phyloP scores from a whole-genome alignment of 2,797 vertebrate genomes.

The Sparidentex hasta region DNA sequence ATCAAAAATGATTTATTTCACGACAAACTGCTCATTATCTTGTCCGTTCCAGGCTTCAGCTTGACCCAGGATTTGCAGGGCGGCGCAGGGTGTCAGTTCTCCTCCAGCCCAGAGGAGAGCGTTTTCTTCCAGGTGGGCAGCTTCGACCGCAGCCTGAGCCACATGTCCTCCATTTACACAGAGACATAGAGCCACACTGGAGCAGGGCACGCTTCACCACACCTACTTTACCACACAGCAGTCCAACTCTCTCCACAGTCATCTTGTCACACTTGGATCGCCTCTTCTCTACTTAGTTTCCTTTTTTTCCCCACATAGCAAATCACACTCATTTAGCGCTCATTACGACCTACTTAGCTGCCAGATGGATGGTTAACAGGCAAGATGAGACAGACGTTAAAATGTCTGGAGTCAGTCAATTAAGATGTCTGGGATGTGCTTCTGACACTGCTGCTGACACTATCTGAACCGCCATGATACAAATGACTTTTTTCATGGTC shows the following conservation, averaged over 20 bases:
- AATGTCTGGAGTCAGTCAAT: neutral
- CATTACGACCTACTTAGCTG: constrained; percentile 14
- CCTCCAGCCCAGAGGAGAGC: constrained; percentile 89
- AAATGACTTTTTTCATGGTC: neutral
- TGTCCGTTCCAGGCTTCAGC: constrained; percentile 88
- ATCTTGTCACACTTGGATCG: constrained; percentile 20
- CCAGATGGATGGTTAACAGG: constrained; percentile 10
- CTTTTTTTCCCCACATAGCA: neutral
- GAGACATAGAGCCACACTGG: constrained; percentile 88
- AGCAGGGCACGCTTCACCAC: constrained; percentile 41
- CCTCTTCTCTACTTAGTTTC: constrained; percentile 4
- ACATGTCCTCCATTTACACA: constrained; percentile 96
- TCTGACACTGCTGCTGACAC: neutral
- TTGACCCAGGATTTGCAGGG: constrained; percentile 88
- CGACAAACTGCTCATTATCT: constrained; percentile 13
- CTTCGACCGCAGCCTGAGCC: constrained; percentile 95
- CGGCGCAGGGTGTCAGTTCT: constrained; percentile 87
- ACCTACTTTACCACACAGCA: constrained; percentile 10
- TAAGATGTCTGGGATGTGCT: neutral
- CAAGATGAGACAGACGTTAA: neutral
- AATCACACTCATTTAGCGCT: neutral
- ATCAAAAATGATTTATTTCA: neutral
- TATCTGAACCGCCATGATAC: neutral
- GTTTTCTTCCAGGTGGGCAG: constrained; percentile 94
- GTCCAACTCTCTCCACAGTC: constrained; percentile 14